Conservation (phyloP, 2,797 vertebrate genomes). For the Ciconia nigra region DNA sequence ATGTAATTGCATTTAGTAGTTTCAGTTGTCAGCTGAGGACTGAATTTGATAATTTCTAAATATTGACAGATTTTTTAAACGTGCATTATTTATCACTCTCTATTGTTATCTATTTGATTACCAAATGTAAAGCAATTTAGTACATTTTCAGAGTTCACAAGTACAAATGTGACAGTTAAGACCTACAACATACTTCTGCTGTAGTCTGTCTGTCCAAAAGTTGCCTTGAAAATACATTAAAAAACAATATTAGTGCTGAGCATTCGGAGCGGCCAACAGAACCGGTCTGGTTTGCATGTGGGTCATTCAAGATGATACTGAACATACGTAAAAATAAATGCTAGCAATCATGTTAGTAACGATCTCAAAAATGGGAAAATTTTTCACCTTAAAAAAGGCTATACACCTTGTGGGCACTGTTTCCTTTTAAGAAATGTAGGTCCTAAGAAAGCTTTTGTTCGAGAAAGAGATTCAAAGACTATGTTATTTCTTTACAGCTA, state of each 20-base stretch:
- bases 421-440: not conserved
- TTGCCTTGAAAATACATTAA: not conserved
- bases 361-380: not conserved
- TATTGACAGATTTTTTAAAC: not conserved
- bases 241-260: not conserved
- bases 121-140: not conserved
- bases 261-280: not conserved
- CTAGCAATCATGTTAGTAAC: not conserved
- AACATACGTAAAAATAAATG: not conserved
- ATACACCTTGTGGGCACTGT: not conserved
- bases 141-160: not conserved
- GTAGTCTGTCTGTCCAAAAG: not conserved
- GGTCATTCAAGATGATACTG: not conserved
- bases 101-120: not conserved
- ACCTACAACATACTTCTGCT: not conserved
- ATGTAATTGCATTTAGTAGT: not conserved
- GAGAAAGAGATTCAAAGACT: not conserved
- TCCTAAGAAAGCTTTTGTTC: not conserved
- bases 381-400: not conserved
- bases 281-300: rapidly evolving
- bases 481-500: not conserved
- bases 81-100: not conserved
- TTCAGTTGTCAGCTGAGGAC: not conserved
- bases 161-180: not conserved
- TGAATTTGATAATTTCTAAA: not conserved